Conservation (phyloP, 2,797 vertebrate genomes). For the Bradypodion pumilum region DNA sequence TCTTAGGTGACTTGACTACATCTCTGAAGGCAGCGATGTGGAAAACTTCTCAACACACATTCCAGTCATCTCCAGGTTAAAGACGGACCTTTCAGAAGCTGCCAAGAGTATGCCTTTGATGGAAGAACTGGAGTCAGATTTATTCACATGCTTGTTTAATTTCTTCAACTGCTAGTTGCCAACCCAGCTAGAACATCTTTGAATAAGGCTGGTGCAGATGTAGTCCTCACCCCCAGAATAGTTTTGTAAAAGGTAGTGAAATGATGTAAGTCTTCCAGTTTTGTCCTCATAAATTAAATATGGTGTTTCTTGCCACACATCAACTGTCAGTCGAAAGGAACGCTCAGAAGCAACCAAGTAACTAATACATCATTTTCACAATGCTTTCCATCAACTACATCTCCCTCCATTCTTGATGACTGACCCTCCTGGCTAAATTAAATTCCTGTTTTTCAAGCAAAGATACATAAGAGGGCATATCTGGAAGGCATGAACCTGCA, state of each 20-base stretch:
- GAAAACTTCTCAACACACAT: neutral
- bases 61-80: neutral
- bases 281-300: conserved; percentile 68
- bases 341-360: too few relatives aligned
- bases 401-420: too few relatives aligned
- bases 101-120: neutral
- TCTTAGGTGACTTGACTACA: neutral
- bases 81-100: too few relatives aligned
- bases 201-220: conserved; percentile 64
- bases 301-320: too few relatives aligned
- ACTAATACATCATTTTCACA: too few relatives aligned
- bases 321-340: too few relatives aligned
- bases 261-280: conserved; percentile 69
- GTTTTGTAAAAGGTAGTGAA: conserved; percentile 64
- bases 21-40: neutral
- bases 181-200: conserved; percentile 64
- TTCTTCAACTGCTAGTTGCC: conserved; percentile 19
- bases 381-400: too few relatives aligned
- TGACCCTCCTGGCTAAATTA: too few relatives aligned
- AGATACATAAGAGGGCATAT: neutral
- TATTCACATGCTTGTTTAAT: too few relatives aligned
- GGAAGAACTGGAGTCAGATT: neutral
- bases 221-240: conserved; percentile 62
- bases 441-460: too few relatives aligned
- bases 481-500: too few relatives aligned